Evolutionary conservation across 2,797 vertebrate genomes (phyloP), one percentile per base, ranked within the genome.

Genomic region (Balearica regulorum): DNA sequence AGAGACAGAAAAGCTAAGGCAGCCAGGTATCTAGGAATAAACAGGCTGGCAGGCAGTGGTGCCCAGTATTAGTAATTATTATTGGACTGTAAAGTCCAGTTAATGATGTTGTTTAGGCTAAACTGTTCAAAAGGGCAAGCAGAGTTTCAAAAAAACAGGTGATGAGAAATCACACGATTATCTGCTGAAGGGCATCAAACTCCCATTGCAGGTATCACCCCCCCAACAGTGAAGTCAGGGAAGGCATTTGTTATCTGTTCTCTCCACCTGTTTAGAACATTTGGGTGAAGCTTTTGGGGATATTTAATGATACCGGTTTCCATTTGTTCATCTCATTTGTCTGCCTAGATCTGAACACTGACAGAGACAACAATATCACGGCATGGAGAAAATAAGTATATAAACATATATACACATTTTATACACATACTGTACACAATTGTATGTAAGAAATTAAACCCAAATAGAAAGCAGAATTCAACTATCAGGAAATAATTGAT

Each of bases 261-360:
- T 80, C 58, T 70, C 72, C 80, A 87, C 91, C 85, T 94, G 70
- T 72, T 94, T 57, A 54, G 39, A 95, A 54, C 70, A 78, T 70
- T 82, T 77, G 65, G 66, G 73, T 41, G 83, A 93, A 91, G 82
- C 20, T 76, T 91, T 82, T 10, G 70, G 62, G 49, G 79, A 35
- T 89, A 69, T 85, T 88, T 83, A 73, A 43, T 94, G 82, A 53
- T n/a, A 87, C 24, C 33, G 20, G 46, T 71, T 91, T 81, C 66
- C 62, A 87, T 93, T 97, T 92, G 79, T 82, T 94, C 69, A 60
- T 64, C 44, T 80, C 89, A 75, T 89, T 91, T 88, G 19, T 88
- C 80, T 94, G 85, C 46, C 84, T 78, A 21, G 72, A 57, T 91
- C 62, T 69, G 91, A 49, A 70, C 8, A 4, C 37, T 60, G 46